Evolutionary conservation across 2,113 vertebrate species (phyloP).

Genomic region (Acanthisitta chloris): DNA sequence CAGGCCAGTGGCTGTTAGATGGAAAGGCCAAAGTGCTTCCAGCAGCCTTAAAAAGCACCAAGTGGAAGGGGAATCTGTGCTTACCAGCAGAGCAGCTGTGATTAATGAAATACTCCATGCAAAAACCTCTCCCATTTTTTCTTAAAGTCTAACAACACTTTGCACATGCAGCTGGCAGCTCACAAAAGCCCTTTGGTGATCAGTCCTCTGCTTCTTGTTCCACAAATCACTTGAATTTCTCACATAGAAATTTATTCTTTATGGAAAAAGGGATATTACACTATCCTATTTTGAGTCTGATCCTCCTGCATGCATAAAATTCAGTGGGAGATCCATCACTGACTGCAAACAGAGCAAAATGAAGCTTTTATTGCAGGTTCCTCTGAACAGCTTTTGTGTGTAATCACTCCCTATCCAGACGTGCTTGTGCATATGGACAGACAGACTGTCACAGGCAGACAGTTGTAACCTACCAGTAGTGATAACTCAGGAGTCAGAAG

Average conservation of each 20-base stretch:
- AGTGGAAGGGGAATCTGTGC: background rate
- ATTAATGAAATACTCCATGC: slow-evolving; percentile 3
- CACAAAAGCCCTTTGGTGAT: slow-evolving; percentile 27
- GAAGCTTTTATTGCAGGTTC: background rate
- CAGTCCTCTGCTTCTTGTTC: slow-evolving; percentile 29
- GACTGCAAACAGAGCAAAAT: background rate
- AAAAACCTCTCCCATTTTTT: slow-evolving; percentile 10
- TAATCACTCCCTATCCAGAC: background rate
- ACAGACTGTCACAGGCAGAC: background rate
- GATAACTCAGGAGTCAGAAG: background rate
- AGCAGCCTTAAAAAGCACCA: background rate
- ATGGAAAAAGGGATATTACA: background rate
- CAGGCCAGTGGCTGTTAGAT: background rate
- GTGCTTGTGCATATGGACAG: background rate
- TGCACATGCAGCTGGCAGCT: slow-evolving; percentile 46
- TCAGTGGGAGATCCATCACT: background rate
- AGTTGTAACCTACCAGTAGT: background rate
- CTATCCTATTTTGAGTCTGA: background rate
- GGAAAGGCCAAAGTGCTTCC: background rate
- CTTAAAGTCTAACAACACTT: slow-evolving; percentile 29
- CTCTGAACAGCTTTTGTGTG: background rate
- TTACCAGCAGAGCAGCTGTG: slow-evolving; percentile 19
- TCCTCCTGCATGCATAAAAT: background rate
- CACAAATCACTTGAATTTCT: slow-evolving; percentile 14
- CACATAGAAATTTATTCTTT: background rate